Evolutionary conservation across 2,113 vertebrate species (phyloP), one percentile per base, ranked within the genome.

Genomic region (Microcebus ravelobensis): DNA sequence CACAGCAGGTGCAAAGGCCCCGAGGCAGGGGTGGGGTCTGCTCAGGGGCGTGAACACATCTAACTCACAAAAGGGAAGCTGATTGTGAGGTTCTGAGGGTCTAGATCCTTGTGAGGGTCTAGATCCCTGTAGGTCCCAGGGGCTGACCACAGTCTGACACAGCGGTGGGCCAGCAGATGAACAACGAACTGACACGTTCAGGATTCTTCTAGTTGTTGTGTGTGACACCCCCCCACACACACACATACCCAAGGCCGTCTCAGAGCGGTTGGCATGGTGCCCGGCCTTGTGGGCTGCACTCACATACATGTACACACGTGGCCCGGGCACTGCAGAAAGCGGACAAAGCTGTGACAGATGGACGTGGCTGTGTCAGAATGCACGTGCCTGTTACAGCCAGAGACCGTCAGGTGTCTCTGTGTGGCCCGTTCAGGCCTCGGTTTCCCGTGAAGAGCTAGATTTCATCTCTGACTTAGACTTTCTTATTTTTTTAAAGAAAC

Each of bases 401-500:
- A 8, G 25, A 1, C 9, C 1, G 18, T 0, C 1, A 0, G 10
- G 5, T 3, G 23, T 13, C 31, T 13, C 1, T 0, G 1, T 14
- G 5, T 18, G 29, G 8, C 59, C 73, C 2, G 1, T 4, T 12
- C 10, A 0, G 21, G 80, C 42, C 92, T 70, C 15, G 0, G 12
- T 18, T 48, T 39, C 45, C n/a, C 36, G 0, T 0, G 31, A 13
- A 59, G 84, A 93, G 36, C 57, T 39, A 42, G 81, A 65, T 48
- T 71, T 82, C 42, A 10, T 45, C 93, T 92, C 59, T 12, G 45
- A 71, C 67, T 94, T 63, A 13, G 42, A 57, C 73, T 83, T 97
- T 83, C 97, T 63, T 50, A 52, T 89, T 59, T 77, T 45, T 67
- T 79, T 95, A 84, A 96, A 94, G 74, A 67, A 96, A 73, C 85